A percentile compares a stretch with the other conserved stretches of the same genome.
These are phyloP conservation scores for Coregonus sp. DNA, from an alignment of 2,797 vertebrate species.

Conservation along the genomic window DNA sequence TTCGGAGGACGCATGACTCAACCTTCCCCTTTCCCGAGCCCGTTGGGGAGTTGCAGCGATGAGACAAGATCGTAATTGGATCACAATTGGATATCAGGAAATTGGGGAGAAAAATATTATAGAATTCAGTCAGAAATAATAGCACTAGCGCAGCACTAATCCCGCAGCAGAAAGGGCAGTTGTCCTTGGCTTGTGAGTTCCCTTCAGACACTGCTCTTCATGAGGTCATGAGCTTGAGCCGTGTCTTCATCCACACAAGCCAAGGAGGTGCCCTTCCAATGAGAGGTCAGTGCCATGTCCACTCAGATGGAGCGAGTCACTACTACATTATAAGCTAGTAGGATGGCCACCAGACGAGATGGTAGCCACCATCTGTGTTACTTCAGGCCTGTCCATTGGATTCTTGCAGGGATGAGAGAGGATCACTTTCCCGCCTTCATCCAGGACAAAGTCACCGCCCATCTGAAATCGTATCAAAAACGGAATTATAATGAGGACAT, in stretches of 20 bases:
- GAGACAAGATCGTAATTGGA: too few species aligned
- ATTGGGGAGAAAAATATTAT: too few species aligned
- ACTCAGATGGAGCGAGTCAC: background rate
- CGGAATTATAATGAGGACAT: background rate
- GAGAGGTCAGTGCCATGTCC: conserved; percentile 31
- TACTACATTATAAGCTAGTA: background rate
- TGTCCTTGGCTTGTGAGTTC: conserved; percentile 22
- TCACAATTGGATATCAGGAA: too few species aligned
- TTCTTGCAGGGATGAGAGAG: conserved; percentile 58
- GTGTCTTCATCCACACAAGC: conserved; percentile 65
- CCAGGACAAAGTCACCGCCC: conserved; percentile 75
- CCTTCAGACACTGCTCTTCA: conserved; percentile 65
- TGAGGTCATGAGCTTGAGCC: conserved; percentile 54
- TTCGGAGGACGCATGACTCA: too few species aligned
- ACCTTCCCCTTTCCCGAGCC: too few species aligned
- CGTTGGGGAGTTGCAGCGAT: too few species aligned
- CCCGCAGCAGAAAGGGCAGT: conserved; percentile 26
- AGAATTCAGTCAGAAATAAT: background rate
- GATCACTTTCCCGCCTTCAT: conserved; percentile 64
- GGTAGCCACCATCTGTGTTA: conserved; percentile 50
- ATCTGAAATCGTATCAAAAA: conserved; percentile 54
- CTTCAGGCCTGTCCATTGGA: conserved; percentile 63
- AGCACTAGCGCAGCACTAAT: conserved; percentile 24
- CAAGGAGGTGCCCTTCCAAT: conserved; percentile 41
- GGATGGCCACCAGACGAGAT: background rate